Base-by-base conservation (phyloP, 2,797 vertebrate genomes). In the Discoglossus pictus region DNA sequence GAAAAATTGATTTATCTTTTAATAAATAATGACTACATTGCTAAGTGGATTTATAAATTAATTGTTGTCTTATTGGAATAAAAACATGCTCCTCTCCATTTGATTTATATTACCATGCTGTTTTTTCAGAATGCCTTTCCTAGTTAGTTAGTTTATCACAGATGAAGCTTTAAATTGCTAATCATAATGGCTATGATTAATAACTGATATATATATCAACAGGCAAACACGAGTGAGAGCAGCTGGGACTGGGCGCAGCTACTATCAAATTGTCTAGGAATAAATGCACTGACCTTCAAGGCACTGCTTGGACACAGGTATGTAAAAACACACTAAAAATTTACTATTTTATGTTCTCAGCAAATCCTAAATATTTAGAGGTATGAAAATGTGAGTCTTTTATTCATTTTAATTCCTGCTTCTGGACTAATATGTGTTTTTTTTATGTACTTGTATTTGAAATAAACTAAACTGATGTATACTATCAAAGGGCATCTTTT, bases 111-210 rank as follows among this genome's bases (percentile, higher is more conserved):
- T 63, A 83, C 78, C 81, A 86, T 88, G 88, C 87, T 76, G 85
- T 85, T 84, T 78, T 88, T 89, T 79, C 82, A 83, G 82, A 82
- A 87, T 78, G 75, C 83, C 84, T 78, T 82, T 88, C 87, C 87
- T 92, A 83, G 83, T 90, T 92, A 86, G 89, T 94, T 93, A 89
- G 90, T 91, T 83, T 89, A 83, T 89, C 83, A 83, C 92, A 93
- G 91, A 91, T 95, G 93, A 89, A 91, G 87, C 86, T 85, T 89
- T 94, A 93, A 96, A 96, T 91, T 93, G 91, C 89, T 91, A 87
- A 90, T 93, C 87, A 83, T 91, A 91, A 94, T 98, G 95, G 92
- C 87, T 87, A 86, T 93, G 92, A 97, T 97, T 94, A 94, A 97
- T 95, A 93, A 93, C 90, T 91, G 93, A 93, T 89, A 89, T 87